phyloP scores from a whole-genome alignment of 2,113 vertebrate species.

The Forbesichthys agassizii region DNA sequence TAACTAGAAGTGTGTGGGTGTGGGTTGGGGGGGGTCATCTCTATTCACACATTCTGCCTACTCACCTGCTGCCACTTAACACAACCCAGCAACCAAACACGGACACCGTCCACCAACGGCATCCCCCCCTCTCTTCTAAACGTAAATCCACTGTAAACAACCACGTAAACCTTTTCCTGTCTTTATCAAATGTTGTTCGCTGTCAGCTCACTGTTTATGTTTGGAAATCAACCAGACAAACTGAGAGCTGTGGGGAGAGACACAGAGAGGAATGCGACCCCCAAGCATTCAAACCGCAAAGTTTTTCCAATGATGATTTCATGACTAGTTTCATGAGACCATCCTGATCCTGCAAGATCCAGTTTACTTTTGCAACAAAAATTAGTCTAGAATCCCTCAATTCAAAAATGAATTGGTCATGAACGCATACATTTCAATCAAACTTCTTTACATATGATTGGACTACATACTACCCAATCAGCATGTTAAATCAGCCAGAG shows the following conservation, averaged over 20 bases:
- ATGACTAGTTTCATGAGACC: no score
- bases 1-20: constrained; percentile 14
- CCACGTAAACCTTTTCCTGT: neutral
- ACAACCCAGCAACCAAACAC: constrained; percentile 25
- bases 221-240: no score
- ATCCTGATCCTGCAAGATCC: no score
- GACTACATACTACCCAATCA: no score
- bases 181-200: neutral
- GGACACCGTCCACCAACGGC: neutral
- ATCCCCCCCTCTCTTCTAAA: neutral
- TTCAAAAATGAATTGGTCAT: no score
- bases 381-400: no score
- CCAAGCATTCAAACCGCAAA: neutral
- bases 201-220: neutral
- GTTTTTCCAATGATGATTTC: neutral
- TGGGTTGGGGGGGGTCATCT: constrained; percentile 26
- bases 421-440: no score
- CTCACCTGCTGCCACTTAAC: constrained; percentile 53
- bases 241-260: no score
- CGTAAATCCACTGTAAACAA: constrained; percentile 22
- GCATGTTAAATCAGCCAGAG: no score
- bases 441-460: no score
- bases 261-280: no score
- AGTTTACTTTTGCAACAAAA: no score
- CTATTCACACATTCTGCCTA: constrained; percentile 41